Evolutionary conservation across 2,113 vertebrate species (phyloP).

Genomic region (Xenopus borealis): DNA sequence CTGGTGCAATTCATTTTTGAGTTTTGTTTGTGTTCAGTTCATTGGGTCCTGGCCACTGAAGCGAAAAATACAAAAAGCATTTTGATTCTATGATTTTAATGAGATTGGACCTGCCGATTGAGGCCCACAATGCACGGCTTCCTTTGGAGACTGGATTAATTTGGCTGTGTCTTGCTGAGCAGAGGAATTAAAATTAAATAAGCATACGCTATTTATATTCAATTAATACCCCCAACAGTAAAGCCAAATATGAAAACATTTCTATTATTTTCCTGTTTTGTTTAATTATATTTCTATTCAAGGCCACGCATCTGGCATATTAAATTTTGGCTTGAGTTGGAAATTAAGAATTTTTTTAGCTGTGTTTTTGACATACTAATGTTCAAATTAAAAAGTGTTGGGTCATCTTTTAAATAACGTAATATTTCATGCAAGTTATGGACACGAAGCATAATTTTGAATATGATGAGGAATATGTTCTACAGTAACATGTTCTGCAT

Average conservation of each 20-base stretch:
- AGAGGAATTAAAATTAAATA: conserved; percentile 34
- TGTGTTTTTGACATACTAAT: no score
- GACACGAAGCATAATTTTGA: no score
- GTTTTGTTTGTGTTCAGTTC: conserved; percentile 27
- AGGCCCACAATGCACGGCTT: conserved; percentile 1
- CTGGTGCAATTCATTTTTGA: conserved; percentile 18
- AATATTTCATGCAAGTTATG: no score
- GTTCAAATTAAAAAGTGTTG: no score
- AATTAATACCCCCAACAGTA: neutral
- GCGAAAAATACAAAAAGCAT: conserved; percentile 16
- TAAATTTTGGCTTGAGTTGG: no score
- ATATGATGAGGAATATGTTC: no score
- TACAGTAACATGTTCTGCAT: no score
- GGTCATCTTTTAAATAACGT: no score
- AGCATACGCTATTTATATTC: conserved; percentile 1
- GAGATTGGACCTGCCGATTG: conserved; percentile 40
- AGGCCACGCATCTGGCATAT: neutral
- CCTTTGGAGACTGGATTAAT: conserved; percentile 42
- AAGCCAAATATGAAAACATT: conserved; percentile 9
- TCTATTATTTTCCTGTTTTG: neutral
- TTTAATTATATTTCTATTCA: neutral
- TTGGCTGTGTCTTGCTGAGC: conserved; percentile 48
- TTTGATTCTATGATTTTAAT: conserved; percentile 30
- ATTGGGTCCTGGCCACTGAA: conserved; percentile 30
- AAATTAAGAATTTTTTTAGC: no score